Conservation (phyloP, 2,888 invertebrate genomes). For the Meghimatium bilineatum region DNA sequence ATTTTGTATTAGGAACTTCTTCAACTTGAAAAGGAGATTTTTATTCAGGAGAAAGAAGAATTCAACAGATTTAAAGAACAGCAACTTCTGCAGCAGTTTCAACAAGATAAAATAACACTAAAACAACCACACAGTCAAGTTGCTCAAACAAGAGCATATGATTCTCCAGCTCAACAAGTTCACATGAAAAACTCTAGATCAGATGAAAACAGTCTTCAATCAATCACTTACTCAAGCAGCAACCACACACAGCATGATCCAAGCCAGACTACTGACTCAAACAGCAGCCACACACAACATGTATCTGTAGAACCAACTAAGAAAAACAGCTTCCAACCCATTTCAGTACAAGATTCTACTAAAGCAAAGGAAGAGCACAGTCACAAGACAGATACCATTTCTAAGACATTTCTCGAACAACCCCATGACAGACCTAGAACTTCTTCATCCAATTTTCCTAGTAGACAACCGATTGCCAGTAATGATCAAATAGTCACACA, state of each 20-base stretch:
- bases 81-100: neutral
- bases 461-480: slow-evolving; percentile 11
- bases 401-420: neutral
- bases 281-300: no score
- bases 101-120: neutral
- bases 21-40: slow-evolving; percentile 59
- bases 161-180: neutral
- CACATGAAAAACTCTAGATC: neutral
- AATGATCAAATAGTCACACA: neutral
- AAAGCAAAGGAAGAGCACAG: neutral
- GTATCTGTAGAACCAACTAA: neutral
- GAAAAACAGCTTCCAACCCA: neutral
- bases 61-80: slow-evolving; percentile 54
- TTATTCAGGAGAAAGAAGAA: slow-evolving; percentile 60
- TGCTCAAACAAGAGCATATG: neutral
- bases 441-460: slow-evolving; percentile 12
- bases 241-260: neutral
- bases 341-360: neutral
- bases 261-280: neutral
- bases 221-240: neutral
- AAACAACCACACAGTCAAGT: neutral
- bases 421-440: neutral
- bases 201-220: neutral
- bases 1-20: slow-evolving; percentile 58
- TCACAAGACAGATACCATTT: neutral